Base-by-base conservation (phyloP, 2,797 vertebrate genomes). In the Diplodus sargus region DNA sequence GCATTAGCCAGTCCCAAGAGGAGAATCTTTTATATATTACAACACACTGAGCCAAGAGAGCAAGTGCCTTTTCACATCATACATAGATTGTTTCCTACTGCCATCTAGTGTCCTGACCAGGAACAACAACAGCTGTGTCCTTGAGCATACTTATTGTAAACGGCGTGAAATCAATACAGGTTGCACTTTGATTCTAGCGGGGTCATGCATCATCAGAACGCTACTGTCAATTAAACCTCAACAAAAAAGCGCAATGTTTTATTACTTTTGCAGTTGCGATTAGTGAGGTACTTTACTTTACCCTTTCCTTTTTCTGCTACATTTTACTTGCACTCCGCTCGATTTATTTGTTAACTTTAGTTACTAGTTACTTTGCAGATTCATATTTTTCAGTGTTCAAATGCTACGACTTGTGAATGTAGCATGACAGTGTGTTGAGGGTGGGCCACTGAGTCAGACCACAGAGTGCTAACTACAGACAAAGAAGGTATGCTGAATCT, bases 91-190 rank as follows among this genome's bases (percentile, higher is more conserved):
- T 70, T 60, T 82, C 6, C 30, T 87, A 65, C 74, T 84, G 81
- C 90, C 93, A 92, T 81, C 94, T 94, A 82, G 81, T 89, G 93
- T 22, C 64, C 23, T 43, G 0, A 8, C 0, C 14, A n/a, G 34
- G 74, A 66, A 87, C 30, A 49, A 43, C 78, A 70, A 16, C 22
- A 10, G 2, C 2, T 47, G 9, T 25, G 11, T 10, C 34, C 14
- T 4, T 4, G 23, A 10, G 16, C 25, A 45, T 3, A 17, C 15
- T 25, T 9, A 20, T 0, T n/a, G 28, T 39, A 20, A 10, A 57
- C 13, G 34, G 4, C 10, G 23, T 15, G 11, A 42, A 20, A 51
- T 16, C 25, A 11, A 56, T 15, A 14, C 25, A n/a, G 2, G 9
- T 25, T 10, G n/a, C 4, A 14, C 14, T 2, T 62, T 34, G 15